phyloP scores from a whole-genome alignment of 2,113 vertebrate species.

The Indicator maculatus region DNA sequence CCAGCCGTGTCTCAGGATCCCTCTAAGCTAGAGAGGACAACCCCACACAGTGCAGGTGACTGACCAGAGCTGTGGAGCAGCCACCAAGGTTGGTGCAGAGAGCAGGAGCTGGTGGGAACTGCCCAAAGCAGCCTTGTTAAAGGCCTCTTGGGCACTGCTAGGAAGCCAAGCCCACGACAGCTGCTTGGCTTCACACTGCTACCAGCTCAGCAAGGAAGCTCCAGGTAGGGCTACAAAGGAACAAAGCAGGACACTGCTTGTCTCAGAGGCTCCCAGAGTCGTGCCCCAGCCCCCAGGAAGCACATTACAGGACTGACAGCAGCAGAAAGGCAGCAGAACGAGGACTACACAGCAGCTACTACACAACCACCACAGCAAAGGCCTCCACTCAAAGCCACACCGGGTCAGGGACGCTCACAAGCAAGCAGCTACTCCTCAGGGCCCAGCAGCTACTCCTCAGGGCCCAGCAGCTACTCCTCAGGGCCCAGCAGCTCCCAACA shows the following conservation, averaged over 20 bases:
- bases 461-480: slow-evolving; percentile 37
- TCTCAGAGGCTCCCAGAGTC: background rate
- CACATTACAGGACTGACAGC: background rate
- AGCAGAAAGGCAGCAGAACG: background rate
- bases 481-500: background rate
- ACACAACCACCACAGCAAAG: background rate
- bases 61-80: accelerated
- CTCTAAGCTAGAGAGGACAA: background rate
- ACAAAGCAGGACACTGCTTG: background rate
- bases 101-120: background rate
- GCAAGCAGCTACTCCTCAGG: slow-evolving; percentile 46
- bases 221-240: background rate
- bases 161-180: background rate
- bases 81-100: background rate
- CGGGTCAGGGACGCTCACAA: background rate
- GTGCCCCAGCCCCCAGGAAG: background rate
- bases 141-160: background rate
- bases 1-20: background rate
- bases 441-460: background rate
- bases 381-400: background rate
- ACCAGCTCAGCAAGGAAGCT: background rate
- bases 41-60: background rate
- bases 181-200: background rate
- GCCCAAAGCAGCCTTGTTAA: background rate
- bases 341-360: background rate